phyloP scores from a whole-genome alignment of 2,888 invertebrate species.

The Acrocyrtus sp. region DNA sequence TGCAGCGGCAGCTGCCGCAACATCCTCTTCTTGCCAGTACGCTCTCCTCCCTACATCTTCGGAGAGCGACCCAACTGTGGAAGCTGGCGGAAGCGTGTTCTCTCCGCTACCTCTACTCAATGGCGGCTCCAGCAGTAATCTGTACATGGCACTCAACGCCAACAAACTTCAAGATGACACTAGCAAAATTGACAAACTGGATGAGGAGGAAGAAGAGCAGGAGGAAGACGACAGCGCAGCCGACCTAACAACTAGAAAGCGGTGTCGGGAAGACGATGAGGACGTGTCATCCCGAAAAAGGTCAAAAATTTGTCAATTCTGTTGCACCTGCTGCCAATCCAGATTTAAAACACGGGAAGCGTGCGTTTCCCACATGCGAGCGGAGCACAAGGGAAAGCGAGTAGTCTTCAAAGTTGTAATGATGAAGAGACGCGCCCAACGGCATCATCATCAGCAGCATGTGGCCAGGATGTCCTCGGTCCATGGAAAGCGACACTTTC shows the following conservation, averaged over 20 bases:
- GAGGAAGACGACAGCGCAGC: slow-evolving; percentile 64
- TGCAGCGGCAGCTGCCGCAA: slow-evolving; percentile 36
- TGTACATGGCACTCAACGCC: slow-evolving; percentile 55
- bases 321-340: slow-evolving; percentile 59
- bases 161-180: slow-evolving; percentile 32
- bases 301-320: slow-evolving; percentile 49
- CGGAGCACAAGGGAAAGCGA: slow-evolving; percentile 45
- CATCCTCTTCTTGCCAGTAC: slow-evolving; percentile 42
- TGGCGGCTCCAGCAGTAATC: slow-evolving; percentile 47
- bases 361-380: slow-evolving; percentile 57
- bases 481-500: slow-evolving; percentile 46
- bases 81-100: slow-evolving; percentile 8
- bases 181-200: slow-evolving; percentile 24
- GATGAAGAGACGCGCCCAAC: slow-evolving; percentile 1
- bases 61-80: slow-evolving; percentile 29
- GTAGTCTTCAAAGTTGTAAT: slow-evolving; percentile 43
- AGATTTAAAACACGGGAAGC: slow-evolving; percentile 53
- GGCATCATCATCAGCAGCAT: slow-evolving; percentile 1
- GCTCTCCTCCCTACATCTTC: slow-evolving; percentile 36
- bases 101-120: slow-evolving; percentile 50
- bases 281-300: slow-evolving; percentile 20
- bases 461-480: too few relatives aligned
- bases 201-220: slow-evolving; percentile 64
- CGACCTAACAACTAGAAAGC: slow-evolving; percentile 35
- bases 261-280: slow-evolving; percentile 7